These are phyloP conservation scores for Dermatemys mawii DNA, from an alignment of 2,113 vertebrate species.

Conservation along the genomic window DNA sequence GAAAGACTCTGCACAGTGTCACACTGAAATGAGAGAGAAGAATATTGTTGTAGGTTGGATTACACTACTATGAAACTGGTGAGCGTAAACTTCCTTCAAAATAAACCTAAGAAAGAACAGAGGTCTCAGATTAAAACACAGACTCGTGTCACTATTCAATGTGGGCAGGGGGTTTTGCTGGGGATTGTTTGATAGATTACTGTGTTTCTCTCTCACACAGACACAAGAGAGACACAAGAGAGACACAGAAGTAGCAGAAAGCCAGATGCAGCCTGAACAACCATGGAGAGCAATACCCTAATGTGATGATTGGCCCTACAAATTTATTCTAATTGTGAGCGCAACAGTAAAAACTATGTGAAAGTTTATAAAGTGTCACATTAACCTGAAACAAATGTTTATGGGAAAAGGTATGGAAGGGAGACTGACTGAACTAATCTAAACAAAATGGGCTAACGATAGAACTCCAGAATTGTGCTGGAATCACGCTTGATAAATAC, in stretches of 20 bases:
- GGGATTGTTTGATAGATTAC: not conserved
- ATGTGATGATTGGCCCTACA: not conserved
- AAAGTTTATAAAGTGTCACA: not conserved
- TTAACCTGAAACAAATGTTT: not conserved
- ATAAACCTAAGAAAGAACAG: not conserved
- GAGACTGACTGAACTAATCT: not conserved
- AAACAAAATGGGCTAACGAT: no score
- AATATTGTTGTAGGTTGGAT: not conserved
- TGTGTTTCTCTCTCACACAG: not conserved
- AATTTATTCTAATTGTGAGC: not conserved
- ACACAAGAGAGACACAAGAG: not conserved
- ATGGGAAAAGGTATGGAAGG: not conserved
- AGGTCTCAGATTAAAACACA: not conserved
- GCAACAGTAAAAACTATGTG: not conserved
- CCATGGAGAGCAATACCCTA: not conserved
- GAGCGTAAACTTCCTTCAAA: not conserved
- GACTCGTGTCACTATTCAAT: not conserved
- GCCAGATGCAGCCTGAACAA: not conserved
- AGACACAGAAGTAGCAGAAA: not conserved
- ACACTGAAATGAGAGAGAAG: not conserved
- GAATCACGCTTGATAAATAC: no score
- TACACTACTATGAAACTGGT: not conserved
- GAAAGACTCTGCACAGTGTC: not conserved
- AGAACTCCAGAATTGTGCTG: no score
- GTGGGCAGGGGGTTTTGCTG: not conserved